These are phyloP conservation scores for Mormyrops boulengeri DNA, from an alignment of 2,797 vertebrate genomes.

Conservation along the genomic window DNA sequence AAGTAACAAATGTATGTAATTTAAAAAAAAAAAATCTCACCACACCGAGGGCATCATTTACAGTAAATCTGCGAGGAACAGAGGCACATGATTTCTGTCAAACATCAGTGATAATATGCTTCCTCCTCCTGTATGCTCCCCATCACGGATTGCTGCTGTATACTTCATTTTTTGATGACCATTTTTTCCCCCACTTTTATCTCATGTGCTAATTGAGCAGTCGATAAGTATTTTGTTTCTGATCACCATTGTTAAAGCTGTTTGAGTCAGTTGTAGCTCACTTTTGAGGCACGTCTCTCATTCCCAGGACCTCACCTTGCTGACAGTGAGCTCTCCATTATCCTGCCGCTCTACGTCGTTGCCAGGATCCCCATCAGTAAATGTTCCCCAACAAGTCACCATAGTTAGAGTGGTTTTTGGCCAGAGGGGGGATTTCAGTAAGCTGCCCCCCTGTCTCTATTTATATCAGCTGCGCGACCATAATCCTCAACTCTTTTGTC, in stretches of 20 bases:
- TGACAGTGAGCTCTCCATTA: background rate
- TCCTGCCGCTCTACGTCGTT: background rate
- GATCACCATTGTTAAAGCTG: background rate
- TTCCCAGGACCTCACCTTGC: background rate
- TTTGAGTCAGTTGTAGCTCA: background rate
- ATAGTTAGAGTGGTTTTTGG: background rate
- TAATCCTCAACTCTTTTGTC: background rate
- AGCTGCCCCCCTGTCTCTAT: background rate
- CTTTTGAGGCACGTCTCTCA: background rate
- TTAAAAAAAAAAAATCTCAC: background rate
- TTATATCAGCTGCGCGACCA: background rate
- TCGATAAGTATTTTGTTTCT: background rate
- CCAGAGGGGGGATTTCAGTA: background rate
- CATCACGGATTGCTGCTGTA: background rate
- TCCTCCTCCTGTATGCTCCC: background rate
- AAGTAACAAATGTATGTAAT: background rate
- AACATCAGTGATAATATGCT: background rate
- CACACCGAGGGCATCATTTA: background rate
- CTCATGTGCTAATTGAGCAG: background rate
- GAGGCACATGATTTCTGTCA: background rate
- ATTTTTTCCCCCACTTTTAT: background rate
- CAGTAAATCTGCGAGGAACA: background rate
- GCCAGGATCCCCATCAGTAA: background rate
- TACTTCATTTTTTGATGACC: background rate
- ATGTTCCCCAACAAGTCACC: background rate